These are phyloP conservation scores for Siniperca undulata DNA, from an alignment of 2,797 vertebrate genomes.

Conservation along the genomic window DNA sequence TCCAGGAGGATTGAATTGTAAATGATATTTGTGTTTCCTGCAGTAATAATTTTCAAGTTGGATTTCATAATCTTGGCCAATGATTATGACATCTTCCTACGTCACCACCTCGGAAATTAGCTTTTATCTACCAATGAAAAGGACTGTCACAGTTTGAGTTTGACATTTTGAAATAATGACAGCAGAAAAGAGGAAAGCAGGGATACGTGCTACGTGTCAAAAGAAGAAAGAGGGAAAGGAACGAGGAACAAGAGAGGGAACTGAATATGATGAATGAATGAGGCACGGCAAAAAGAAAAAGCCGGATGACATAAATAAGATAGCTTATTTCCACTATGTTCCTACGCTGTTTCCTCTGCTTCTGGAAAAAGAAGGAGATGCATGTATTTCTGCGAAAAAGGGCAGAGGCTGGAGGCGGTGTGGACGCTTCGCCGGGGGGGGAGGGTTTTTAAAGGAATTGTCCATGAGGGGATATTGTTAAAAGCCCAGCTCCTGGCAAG, in stretches of 20 bases:
- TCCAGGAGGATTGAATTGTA: not conserved
- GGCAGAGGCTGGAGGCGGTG: not conserved
- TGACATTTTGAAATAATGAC: conserved; percentile 39
- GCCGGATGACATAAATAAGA: not conserved
- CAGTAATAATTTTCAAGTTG: not conserved
- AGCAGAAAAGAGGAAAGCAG: conserved; percentile 15
- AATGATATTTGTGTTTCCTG: conserved; percentile 18
- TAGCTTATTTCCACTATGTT: not conserved
- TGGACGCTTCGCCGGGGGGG: not conserved
- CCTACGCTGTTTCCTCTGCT: not conserved
- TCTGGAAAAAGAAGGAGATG: not conserved
- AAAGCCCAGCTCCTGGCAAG: conserved; percentile 36
- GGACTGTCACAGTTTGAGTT: conserved; percentile 31
- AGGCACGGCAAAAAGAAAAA: not conserved
- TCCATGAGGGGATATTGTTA: conserved; percentile 21
- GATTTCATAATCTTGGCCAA: conserved; percentile 19
- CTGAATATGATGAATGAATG: not conserved
- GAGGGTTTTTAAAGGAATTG: not conserved
- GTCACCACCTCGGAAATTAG: conserved; percentile 21
- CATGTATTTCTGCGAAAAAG: not conserved
- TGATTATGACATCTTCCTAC: conserved; percentile 16
- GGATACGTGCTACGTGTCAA: not conserved
- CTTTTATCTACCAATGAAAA: conserved; percentile 13
- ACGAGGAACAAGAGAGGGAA: not conserved
- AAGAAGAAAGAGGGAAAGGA: not conserved